Percentiles rank a stretch among this genome's conserved stretches.
Evolutionary conservation across 2,113 vertebrate genomes (phyloP).

Genomic region (Chrysochloris asiatica): DNA sequence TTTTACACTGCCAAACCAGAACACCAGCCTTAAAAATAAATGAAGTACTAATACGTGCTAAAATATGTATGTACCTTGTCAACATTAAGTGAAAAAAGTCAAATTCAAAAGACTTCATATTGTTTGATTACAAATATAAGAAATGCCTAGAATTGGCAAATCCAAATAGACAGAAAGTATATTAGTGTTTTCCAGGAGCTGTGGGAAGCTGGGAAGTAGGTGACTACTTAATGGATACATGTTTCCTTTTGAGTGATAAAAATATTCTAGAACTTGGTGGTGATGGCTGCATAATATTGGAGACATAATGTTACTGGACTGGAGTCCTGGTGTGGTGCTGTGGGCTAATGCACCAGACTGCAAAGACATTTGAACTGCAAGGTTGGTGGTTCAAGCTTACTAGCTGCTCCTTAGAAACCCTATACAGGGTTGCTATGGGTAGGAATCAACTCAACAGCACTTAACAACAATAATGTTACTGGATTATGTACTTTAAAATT

Average conservation of each 20-base stretch:
- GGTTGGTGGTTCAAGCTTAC: too few species aligned
- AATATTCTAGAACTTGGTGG: background rate
- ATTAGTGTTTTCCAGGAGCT: background rate
- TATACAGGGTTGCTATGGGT: too few species aligned
- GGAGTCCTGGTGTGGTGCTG: too few species aligned
- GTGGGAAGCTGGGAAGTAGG: background rate
- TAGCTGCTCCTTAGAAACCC: too few species aligned
- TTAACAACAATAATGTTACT: too few species aligned
- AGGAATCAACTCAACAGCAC: too few species aligned
- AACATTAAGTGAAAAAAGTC: background rate
- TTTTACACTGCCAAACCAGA: too few species aligned
- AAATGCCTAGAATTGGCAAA: background rate
- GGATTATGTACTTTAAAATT: background rate
- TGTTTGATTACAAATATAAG: background rate
- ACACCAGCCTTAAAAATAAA: background rate
- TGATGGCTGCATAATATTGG: background rate
- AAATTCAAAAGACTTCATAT: background rate
- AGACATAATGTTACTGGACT: background rate
- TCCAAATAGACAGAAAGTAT: background rate
- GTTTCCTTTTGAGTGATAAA: background rate
- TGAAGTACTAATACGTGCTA: background rate
- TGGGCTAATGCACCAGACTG: too few species aligned
- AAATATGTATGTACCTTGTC: background rate
- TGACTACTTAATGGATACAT: background rate
- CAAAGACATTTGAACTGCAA: too few species aligned